Base-by-base conservation (phyloP, 2,797 vertebrate species). In the Halcyon smyrnensis region DNA sequence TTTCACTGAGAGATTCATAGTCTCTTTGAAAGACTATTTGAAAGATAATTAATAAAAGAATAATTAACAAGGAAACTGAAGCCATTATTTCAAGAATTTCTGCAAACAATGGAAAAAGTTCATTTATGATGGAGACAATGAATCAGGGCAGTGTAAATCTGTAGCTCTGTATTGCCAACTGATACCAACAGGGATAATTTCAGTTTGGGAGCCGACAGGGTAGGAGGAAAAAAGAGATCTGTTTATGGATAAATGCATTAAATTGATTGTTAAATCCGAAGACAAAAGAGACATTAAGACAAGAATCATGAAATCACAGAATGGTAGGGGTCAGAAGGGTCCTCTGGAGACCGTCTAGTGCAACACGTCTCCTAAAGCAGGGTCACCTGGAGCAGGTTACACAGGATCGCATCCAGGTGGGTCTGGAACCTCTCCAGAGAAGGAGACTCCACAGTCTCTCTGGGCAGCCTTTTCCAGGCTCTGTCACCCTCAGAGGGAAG, bases 1-100 rank as follows among this genome's bases (percentile, higher is more conserved):
- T 96, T 96, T 92, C 83, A 75, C 48, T 83, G 53, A 77, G 60
- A 94, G 80, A 95, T 95, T 96, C 95, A 95, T 41, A 84, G 78
- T 75, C 68, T 83, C 88, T 91, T 74, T 92, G 75, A 89, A 95
- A 94, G 96, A 89, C 56, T 80, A 34, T 36, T 81, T 90, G 84
- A 95, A 87, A 82, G 56, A 89, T 79, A 81, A 93, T 96, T 95
- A 93, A 87, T 93, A 95, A 93, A 88, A 87, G 60, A 82, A 93
- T 95, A 97, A 95, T 95, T 96, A 97, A 62, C 64, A 84, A 80
- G 60, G 86, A 90, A 91, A 77, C 48, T 39, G 34, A 87, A 91
- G 53, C 24, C 59, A 75, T 93, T 91, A 77, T 68, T 80, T 77
- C 5, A 56, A 89, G 64, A 87, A 94, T 92, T 95, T 93, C 93